phyloP scores from a whole-genome alignment of 2,888 invertebrate genomes.

The Sphecodes monilicornis region DNA sequence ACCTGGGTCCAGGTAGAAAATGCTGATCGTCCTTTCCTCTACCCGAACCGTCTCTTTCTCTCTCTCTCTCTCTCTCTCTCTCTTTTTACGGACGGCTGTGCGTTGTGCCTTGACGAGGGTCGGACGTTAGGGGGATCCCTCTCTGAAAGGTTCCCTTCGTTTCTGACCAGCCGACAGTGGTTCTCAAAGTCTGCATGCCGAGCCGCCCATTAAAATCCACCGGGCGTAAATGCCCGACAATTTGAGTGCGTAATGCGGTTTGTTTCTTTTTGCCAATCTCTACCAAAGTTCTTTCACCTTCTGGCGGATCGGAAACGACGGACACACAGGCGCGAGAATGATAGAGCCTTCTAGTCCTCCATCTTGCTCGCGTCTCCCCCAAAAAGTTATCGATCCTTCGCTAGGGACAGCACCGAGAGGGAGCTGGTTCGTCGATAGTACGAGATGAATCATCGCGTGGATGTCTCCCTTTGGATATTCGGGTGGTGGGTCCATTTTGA shows the following conservation, averaged over 20 bases:
- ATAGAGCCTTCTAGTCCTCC: not conserved
- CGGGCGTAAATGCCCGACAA: slow-evolving; percentile 25
- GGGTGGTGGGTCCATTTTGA: not conserved
- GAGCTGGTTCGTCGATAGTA: slow-evolving; percentile 7
- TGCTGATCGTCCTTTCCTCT: slow-evolving; percentile 41
- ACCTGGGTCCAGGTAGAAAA: slow-evolving; percentile 74
- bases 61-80: not conserved
- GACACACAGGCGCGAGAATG: not conserved
- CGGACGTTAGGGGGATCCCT: slow-evolving; percentile 65
- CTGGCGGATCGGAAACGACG: not conserved
- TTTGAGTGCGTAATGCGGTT: slow-evolving; percentile 24
- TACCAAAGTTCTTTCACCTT: slow-evolving; percentile 33
- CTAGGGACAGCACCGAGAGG: slow-evolving; percentile 28
- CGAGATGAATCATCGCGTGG: not conserved
- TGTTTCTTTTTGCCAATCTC: slow-evolving; percentile 17
- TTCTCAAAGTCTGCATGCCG: slow-evolving; percentile 12
- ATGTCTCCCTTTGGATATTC: not conserved
- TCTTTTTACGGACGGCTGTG: slow-evolving; percentile 23
- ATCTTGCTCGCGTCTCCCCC: slow-evolving; percentile 10
- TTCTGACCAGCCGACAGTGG: slow-evolving; percentile 37
- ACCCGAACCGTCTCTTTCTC: not conserved
- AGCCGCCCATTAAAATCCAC: not conserved
- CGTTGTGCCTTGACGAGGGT: slow-evolving; percentile 76
- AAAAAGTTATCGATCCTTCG: slow-evolving; percentile 33
- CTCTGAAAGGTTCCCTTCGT: slow-evolving; percentile 35